Base-by-base conservation (phyloP, 2,113 vertebrate species). In the Tor tambroides region DNA sequence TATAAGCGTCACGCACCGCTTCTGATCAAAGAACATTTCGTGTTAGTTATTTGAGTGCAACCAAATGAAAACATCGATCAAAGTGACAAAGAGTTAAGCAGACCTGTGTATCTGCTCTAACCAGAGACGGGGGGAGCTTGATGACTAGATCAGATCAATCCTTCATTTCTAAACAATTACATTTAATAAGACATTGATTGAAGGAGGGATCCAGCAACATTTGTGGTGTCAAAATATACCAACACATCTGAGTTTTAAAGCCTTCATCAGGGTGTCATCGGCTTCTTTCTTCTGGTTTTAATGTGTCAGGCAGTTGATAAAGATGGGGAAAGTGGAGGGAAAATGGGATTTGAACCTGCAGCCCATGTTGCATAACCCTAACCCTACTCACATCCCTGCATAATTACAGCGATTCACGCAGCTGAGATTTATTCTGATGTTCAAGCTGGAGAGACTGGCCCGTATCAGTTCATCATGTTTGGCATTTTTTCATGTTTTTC, bases 1-100 rank as follows among this genome's bases (percentile, higher is more conserved):
- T 98, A 93, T 97, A 87, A 35, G 19, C 15, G 3, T 15, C 28
- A 26, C 15, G 41, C 2, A 2, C 9, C 0, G 11, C 41, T 43
- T 43, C 41, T 43, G 41, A 41, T 41, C 6, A 9, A 35, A 19
- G 65, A 7, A 30, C 28, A 17, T 67, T 15, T 30, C 1, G 8
- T 41, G 43, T 43, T 43, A 11, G 9, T 43, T 43, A 43, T 43
- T 43, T 2, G 11, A 43, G 41, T 9, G 1, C 41, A 2, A 43
- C 2, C 9, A 0, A 2, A 43, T 11, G 41, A 43, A 10, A 43
- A 43, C 41, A 43, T 11, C 41, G 11, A 9, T 43, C 41, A 43
- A 9, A 43, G 41, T 43, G 41, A 43, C 41, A 43, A 43, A 43
- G 2, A 43, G 41, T 43, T 43, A 43, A 43, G 9, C 41, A 43